Evolutionary conservation across 2,113 vertebrate genomes (phyloP).

Genomic region (Myrmophylax atrothorax): DNA sequence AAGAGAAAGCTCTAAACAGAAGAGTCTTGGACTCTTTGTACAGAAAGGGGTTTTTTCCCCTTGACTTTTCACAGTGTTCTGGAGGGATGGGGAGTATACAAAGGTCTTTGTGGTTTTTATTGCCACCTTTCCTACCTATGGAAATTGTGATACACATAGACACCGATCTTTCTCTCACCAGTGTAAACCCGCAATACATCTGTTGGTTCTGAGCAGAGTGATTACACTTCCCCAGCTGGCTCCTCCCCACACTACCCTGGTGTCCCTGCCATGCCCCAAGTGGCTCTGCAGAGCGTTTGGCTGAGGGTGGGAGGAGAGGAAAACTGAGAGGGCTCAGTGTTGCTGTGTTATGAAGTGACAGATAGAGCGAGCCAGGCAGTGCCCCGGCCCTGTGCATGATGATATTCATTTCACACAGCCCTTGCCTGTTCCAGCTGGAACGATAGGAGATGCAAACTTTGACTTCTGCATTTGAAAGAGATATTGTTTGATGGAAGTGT

Average conservation of each 20-base stretch:
- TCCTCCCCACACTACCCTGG: background rate
- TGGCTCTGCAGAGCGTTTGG: background rate
- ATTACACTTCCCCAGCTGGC: background rate
- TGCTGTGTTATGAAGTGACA: background rate
- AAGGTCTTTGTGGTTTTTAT: background rate
- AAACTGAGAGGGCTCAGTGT: constrained; percentile 16
- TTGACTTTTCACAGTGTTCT: background rate
- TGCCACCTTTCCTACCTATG: background rate
- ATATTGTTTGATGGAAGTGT: constrained; percentile 77
- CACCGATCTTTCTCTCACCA: background rate
- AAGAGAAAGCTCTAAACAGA: background rate
- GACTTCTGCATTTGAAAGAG: constrained; percentile 74
- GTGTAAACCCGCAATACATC: background rate
- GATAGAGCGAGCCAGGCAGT: constrained; percentile 19
- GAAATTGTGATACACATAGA: background rate
- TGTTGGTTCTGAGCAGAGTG: background rate
- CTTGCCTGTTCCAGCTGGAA: constrained; percentile 67
- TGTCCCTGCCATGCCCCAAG: fast-evolving
- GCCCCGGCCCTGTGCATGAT: background rate
- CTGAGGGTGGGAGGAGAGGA: background rate
- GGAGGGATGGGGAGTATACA: fast-evolving
- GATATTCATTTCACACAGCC: constrained; percentile 48
- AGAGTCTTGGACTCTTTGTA: background rate
- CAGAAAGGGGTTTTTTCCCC: fast-evolving
- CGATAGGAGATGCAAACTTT: constrained; percentile 74